Conservation (phyloP, 2,797 vertebrate genomes). For the Ceryle rudis region DNA sequence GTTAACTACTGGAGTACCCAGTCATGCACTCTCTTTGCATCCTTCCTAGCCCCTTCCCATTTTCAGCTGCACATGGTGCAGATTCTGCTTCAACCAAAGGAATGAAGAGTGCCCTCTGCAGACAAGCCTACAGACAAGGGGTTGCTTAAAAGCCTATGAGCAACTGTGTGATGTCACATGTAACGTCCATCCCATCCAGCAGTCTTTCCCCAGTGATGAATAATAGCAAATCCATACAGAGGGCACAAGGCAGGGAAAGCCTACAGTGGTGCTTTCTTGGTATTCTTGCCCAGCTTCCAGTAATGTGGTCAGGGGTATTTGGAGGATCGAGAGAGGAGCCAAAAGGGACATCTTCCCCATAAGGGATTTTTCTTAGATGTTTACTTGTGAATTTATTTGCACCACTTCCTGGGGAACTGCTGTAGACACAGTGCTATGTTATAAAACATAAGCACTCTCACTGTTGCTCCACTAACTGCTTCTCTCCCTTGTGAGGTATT, state of each 20-base stretch:
- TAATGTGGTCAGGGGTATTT: not conserved
- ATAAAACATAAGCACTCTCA: not conserved
- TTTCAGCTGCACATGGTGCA: not conserved
- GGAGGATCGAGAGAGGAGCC: not conserved
- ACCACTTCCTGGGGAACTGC: not conserved
- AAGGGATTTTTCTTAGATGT: not conserved
- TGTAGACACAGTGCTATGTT: not conserved
- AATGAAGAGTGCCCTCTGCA: not conserved
- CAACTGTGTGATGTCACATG: not conserved
- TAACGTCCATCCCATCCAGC: not conserved
- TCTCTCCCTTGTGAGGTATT: conserved; percentile 8
- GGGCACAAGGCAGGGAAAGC: not conserved
- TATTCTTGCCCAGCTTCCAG: not conserved
- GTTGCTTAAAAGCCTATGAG: not conserved
- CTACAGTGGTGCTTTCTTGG: not conserved
- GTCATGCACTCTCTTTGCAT: not conserved
- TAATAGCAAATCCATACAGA: not conserved
- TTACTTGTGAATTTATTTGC: conserved; percentile 5
- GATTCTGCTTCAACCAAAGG: not conserved
- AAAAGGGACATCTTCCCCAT: not conserved
- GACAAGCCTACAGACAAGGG: not conserved
- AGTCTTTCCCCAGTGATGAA: not conserved
- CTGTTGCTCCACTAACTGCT: not conserved
- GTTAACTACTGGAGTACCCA: not conserved
- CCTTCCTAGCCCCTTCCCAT: not conserved